These are phyloP conservation scores for Oncorhynchus keta DNA, from an alignment of 2,113 vertebrate genomes.

Conservation along the genomic window DNA sequence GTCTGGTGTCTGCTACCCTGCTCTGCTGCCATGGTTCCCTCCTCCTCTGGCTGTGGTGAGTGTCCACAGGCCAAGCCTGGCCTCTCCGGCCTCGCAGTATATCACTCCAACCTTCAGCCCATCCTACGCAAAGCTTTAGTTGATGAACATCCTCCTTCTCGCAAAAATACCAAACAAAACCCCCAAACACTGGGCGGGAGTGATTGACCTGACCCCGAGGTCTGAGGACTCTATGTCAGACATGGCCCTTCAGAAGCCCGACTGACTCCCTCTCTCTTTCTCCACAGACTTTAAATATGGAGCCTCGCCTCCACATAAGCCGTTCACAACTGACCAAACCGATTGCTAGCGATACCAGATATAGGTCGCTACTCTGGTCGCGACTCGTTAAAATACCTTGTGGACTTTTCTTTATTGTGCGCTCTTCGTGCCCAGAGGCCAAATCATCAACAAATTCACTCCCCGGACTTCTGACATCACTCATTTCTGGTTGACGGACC, in stretches of 20 bases:
- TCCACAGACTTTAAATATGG: slow-evolving; percentile 53
- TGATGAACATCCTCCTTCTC: slow-evolving; percentile 35
- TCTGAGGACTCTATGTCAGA: slow-evolving; percentile 28
- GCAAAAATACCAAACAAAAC: slow-evolving; percentile 48
- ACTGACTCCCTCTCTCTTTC: slow-evolving; percentile 16
- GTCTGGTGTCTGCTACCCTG: slow-evolving; percentile 32
- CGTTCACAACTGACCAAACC: slow-evolving; percentile 42
- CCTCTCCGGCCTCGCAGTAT: slow-evolving; percentile 33
- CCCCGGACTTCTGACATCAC: slow-evolving; percentile 33
- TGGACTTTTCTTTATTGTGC: slow-evolving; percentile 36
- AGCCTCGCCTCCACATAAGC: slow-evolving; percentile 47
- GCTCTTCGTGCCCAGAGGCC: slow-evolving; percentile 32
- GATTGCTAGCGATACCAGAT: slow-evolving; percentile 47
- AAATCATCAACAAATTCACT: slow-evolving; percentile 32
- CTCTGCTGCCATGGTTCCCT: slow-evolving; percentile 20
- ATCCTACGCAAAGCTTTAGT: slow-evolving; percentile 18
- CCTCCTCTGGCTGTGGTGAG: slow-evolving; percentile 22
- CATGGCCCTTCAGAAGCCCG: slow-evolving; percentile 18
- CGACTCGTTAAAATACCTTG: slow-evolving; percentile 6
- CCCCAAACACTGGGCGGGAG: slow-evolving; percentile 16
- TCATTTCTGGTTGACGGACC: slow-evolving; percentile 40
- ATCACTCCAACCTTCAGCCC: slow-evolving; percentile 39
- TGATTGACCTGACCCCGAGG: slow-evolving; percentile 29
- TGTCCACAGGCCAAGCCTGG: slow-evolving; percentile 18
- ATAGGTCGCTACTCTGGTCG: slow-evolving; percentile 11